Evolutionary conservation across 2,113 vertebrate species (phyloP).

Genomic region (Progne subis): DNA sequence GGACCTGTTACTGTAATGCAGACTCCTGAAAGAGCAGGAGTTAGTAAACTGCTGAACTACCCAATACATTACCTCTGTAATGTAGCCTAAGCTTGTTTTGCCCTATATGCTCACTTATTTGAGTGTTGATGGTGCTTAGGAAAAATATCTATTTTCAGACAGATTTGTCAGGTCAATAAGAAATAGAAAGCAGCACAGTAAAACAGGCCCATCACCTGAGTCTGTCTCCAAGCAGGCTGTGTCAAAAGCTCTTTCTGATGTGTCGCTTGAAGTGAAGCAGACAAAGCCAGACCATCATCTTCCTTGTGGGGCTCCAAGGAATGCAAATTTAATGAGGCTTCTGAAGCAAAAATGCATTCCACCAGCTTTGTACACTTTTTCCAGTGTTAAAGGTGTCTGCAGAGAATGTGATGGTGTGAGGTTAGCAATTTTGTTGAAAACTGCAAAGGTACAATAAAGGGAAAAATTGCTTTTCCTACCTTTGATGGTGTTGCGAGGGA

Average conservation of each 20-base stretch:
- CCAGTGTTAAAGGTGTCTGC: background rate
- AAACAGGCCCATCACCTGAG: background rate
- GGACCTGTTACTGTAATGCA: background rate
- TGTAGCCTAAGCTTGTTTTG: background rate
- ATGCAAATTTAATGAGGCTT: constrained; percentile 38
- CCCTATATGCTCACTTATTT: background rate
- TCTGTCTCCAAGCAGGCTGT: background rate
- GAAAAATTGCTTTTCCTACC: background rate
- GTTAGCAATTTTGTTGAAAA: background rate
- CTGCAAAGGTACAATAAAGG: background rate
- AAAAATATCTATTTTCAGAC: background rate
- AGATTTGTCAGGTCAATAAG: background rate
- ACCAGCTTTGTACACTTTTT: background rate
- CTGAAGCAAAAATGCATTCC: background rate
- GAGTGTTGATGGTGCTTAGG: background rate
- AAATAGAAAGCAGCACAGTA: background rate
- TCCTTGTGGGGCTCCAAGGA: background rate
- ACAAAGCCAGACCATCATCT: constrained; percentile 2
- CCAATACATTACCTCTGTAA: background rate
- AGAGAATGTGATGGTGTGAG: background rate
- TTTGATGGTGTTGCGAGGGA: background rate
- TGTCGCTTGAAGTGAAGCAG: background rate
- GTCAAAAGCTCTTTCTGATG: background rate
- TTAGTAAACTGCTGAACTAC: background rate
- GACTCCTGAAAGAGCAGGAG: background rate